Conservation (phyloP, 2,113 vertebrate species). For the Chitala chitala region DNA sequence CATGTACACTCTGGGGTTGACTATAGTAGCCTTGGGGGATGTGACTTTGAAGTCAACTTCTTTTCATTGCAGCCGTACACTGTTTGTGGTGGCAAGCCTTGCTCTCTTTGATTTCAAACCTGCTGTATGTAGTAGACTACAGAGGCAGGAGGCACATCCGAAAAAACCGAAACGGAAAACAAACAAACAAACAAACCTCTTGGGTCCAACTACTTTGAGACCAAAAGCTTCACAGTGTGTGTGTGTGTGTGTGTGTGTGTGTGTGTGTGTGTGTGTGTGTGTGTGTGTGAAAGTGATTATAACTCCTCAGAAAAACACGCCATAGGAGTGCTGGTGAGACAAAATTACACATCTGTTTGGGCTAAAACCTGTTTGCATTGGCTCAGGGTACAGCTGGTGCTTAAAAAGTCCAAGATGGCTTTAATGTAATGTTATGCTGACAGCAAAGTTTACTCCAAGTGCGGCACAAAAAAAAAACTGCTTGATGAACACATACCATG, state of each 20-base stretch:
- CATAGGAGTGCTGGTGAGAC: slow-evolving; percentile 42
- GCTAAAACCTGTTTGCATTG: slow-evolving; percentile 59
- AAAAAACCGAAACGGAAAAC: slow-evolving; percentile 5
- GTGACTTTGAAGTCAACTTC: no score
- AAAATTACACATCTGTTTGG: slow-evolving; percentile 51
- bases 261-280: no score
- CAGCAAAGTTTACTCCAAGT: slow-evolving; percentile 36
- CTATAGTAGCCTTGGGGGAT: no score
- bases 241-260: no score
- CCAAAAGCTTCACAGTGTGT: slow-evolving; percentile 32
- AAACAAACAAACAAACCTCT: slow-evolving; percentile 17
- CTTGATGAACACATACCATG: slow-evolving; percentile 24
- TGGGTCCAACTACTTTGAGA: not conserved
- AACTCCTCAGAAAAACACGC: slow-evolving; percentile 40
- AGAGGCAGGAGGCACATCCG: not conserved
- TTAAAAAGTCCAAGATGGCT: slow-evolving; percentile 44
- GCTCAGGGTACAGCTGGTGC: slow-evolving; percentile 45
- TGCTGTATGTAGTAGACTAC: no score
- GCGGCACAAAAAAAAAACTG: slow-evolving; percentile 10
- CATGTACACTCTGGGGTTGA: not conserved
- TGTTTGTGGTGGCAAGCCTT: no score
- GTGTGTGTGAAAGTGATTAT: slow-evolving; percentile 38
- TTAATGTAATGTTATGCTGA: slow-evolving; percentile 45
- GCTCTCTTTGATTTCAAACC: no score
- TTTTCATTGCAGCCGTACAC: no score